Conservation (phyloP, 2,888 invertebrate genomes). For the Elmis aenea region DNA sequence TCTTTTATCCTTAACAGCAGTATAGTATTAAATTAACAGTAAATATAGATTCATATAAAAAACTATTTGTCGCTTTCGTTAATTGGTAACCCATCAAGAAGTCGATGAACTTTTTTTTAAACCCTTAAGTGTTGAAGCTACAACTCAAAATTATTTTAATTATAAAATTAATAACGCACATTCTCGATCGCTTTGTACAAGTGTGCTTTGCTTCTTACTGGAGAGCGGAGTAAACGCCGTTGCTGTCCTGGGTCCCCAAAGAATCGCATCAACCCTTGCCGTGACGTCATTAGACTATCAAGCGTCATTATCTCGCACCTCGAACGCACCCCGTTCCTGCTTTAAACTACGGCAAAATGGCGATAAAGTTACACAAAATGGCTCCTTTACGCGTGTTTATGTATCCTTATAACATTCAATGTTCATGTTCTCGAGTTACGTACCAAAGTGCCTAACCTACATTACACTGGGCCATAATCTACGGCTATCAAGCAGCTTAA, state of each 20-base stretch:
- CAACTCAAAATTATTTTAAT: too few species aligned
- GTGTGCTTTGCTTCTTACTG: too few species aligned
- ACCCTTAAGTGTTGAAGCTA: too few species aligned
- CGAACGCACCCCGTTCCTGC: conserved; percentile 39
- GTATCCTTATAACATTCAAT: conserved; percentile 42
- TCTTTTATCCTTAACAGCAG: too few species aligned
- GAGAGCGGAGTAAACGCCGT: too few species aligned
- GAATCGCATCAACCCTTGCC: conserved; percentile 24
- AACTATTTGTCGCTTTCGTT: too few species aligned
- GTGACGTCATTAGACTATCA: conserved; percentile 41
- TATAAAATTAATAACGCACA: too few species aligned
- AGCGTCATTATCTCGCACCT: conserved; percentile 46
- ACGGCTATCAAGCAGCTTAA: conserved; percentile 34
- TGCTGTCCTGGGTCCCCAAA: conserved; percentile 19
- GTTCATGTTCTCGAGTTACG: conserved; percentile 39
- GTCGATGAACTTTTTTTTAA: too few species aligned
- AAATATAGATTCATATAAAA: too few species aligned
- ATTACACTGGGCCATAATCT: conserved; percentile 36
- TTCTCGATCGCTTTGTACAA: too few species aligned
- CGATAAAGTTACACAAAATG: conserved; percentile 47
- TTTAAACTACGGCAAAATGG: conserved; percentile 42
- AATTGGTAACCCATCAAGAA: too few species aligned
- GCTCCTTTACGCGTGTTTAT: conserved; percentile 49
- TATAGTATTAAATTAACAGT: too few species aligned
- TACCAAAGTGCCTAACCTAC: conserved; percentile 35